Base-by-base conservation (phyloP, 2,888 invertebrate genomes). In the Agrochola lychnidis region DNA sequence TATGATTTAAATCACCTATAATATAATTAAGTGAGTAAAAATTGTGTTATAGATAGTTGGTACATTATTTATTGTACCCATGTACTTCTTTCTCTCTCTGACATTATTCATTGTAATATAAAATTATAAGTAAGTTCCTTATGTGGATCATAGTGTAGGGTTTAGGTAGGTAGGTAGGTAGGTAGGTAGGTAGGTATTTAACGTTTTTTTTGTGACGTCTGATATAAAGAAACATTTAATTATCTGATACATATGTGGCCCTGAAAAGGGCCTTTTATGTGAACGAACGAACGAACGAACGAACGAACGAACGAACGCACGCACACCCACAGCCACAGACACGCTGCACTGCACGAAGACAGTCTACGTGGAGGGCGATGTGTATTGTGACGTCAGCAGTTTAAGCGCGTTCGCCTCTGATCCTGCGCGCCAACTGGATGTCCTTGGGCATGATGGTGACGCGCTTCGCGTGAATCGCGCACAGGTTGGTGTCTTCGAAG, bases 391-490 rank as follows among this genome's bases (percentile, higher is more conserved):
- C 70, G 62, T 68, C 59, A 45, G 73, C 73, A 36, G 73, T 98
- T 78, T 98, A 99, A 97, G 98, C 98, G 96, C 99, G 98, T 97
- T 99, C 99, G 89, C 99, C 99, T 93, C 99, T 98, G 97, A 99
- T 99, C 97, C 99, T 98, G 94, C 99, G 98, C 82, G 99, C 99
- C 95, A 99, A 97, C 96, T 99, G 99, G 92, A 99, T 99, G 95
- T 99, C 99, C 97, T 99, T 99, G 90, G 99, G 99, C 99, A 99
- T 99, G 96, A 99, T 99, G 88, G 99, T 99, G 76, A 99, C 99
- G 91, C 99, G 98, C 97, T 99, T 99, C 90, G 99, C 99, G 93
- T 99, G 99, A 94, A 99, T 99, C 88, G 99, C 99, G 97, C 99
- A 99, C 97, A 99, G 97, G 97, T 99, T 99, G 89, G 99, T 99